Evolutionary conservation across 2,113 vertebrate genomes (phyloP).

Genomic region (Pygoscelis adeliae): DNA sequence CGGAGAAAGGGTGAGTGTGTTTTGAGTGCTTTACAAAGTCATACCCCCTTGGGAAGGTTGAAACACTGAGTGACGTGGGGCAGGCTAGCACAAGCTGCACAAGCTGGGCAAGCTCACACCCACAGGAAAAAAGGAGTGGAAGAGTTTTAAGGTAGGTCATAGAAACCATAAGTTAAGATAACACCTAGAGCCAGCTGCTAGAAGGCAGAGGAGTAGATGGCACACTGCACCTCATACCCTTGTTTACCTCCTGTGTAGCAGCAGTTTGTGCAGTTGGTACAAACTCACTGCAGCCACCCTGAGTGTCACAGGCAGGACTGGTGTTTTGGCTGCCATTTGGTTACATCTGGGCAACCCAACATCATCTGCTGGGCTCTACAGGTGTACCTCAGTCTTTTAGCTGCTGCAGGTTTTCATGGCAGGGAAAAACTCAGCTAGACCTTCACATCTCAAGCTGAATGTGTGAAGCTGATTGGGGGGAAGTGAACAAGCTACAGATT

Average conservation of each 20-base stretch:
- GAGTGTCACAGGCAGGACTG: not conserved
- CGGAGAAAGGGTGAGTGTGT: rapidly evolving
- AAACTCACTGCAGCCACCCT: not conserved
- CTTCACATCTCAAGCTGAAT: not conserved
- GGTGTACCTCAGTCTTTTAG: not conserved
- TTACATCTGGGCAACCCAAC: not conserved
- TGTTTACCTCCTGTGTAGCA: not conserved
- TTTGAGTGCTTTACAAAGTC: not conserved
- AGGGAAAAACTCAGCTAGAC: not conserved
- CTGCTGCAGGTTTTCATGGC: not conserved
- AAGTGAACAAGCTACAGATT: not conserved
- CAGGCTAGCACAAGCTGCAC: not conserved
- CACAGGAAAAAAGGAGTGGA: not conserved
- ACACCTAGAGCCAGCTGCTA: not conserved
- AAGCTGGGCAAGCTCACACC: not conserved
- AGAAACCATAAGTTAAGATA: not conserved
- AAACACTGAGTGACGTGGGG: not conserved
- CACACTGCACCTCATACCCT: rapidly evolving
- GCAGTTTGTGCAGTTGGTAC: not conserved
- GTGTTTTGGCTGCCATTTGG: not conserved
- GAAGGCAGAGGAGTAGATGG: not conserved
- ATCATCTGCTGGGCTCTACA: rapidly evolving
- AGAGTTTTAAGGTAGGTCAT: not conserved
- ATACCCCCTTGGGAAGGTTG: not conserved
- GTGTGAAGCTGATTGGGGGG: not conserved